Percentiles rank a stretch among this genome's conserved stretches.
phyloP scores from a whole-genome alignment of 2,888 invertebrate genomes.

The Orgyia antiqua region DNA sequence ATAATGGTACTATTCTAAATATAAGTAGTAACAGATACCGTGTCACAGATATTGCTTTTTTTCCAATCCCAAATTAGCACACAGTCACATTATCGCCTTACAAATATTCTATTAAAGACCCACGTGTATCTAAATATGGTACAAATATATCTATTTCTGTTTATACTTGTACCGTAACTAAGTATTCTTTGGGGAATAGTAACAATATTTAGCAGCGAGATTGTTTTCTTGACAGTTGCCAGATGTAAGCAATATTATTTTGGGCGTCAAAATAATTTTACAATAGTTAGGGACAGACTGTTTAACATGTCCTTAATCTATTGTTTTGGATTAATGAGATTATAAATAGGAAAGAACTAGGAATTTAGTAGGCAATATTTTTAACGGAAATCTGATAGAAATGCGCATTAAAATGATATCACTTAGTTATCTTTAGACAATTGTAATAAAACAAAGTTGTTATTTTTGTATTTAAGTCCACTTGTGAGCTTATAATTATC shows the following conservation, averaged over 20 bases:
- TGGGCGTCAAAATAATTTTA: slow-evolving; percentile 43
- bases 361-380: too few relatives aligned
- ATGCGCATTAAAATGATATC: too few relatives aligned
- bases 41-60: slow-evolving; percentile 5
- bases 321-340: too few relatives aligned
- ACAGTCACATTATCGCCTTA: slow-evolving; percentile 9
- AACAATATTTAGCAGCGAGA: slow-evolving; percentile 28
- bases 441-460: too few relatives aligned
- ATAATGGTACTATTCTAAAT: too few relatives aligned
- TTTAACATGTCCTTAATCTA: slow-evolving; percentile 28
- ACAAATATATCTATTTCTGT: slow-evolving; percentile 18
- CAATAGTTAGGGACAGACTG: slow-evolving; percentile 34
- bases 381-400: too few relatives aligned
- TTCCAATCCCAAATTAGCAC: slow-evolving; percentile 14
- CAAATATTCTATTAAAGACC: slow-evolving; percentile 9
- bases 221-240: slow-evolving; percentile 44
- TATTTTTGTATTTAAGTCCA: too few relatives aligned
- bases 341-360: too few relatives aligned
- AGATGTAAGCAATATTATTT: slow-evolving; percentile 49
- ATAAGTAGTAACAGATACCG: too few relatives aligned
- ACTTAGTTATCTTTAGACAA: too few relatives aligned
- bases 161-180: slow-evolving; percentile 13
- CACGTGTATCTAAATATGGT: slow-evolving; percentile 4
- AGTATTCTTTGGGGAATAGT: slow-evolving; percentile 15
- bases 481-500: too few relatives aligned